phyloP scores from a whole-genome alignment of 2,888 invertebrate genomes.

The Hirtodrosophila histrioides region DNA sequence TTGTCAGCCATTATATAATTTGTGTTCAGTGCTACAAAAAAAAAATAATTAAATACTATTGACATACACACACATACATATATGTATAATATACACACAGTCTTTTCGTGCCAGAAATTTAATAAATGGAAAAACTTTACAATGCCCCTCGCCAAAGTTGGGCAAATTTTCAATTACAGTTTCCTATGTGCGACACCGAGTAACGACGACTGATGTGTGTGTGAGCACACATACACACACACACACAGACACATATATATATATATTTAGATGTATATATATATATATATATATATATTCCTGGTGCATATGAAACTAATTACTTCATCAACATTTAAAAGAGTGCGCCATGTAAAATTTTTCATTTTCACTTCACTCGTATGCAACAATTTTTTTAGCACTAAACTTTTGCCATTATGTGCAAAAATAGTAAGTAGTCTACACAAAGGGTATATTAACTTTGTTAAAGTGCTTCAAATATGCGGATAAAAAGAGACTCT shows the following conservation, averaged over 20 bases:
- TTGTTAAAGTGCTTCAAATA: no score
- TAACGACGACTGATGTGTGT: conserved; percentile 21
- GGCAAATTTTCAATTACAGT: conserved; percentile 73
- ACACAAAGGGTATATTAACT: conserved; percentile 3
- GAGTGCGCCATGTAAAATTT: conserved; percentile 36
- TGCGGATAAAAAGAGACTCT: no score
- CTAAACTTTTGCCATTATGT: conserved; percentile 21
- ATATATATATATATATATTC: conserved; percentile 5
- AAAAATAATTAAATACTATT: conserved; percentile 61
- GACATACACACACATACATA: conserved; percentile 8
- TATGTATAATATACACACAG: no score
- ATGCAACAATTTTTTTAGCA: conserved; percentile 25
- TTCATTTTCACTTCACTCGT: conserved; percentile 44
- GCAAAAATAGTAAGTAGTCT: background rate
- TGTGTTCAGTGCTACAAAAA: conserved; percentile 23
- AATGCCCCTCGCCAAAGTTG: conserved; percentile 58
- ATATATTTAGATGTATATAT: background rate
- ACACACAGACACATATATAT: background rate
- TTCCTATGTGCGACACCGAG: conserved; percentile 45
- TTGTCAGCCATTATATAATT: conserved; percentile 15
- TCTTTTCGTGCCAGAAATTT: conserved; percentile 61
- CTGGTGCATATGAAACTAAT: conserved; percentile 64
- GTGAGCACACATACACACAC: conserved; percentile 14
- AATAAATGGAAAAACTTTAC: conserved; percentile 73
- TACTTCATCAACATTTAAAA: conserved; percentile 75